Base-by-base conservation (phyloP, 2,113 vertebrate genomes). In the Neodontobutis hainanensis region DNA sequence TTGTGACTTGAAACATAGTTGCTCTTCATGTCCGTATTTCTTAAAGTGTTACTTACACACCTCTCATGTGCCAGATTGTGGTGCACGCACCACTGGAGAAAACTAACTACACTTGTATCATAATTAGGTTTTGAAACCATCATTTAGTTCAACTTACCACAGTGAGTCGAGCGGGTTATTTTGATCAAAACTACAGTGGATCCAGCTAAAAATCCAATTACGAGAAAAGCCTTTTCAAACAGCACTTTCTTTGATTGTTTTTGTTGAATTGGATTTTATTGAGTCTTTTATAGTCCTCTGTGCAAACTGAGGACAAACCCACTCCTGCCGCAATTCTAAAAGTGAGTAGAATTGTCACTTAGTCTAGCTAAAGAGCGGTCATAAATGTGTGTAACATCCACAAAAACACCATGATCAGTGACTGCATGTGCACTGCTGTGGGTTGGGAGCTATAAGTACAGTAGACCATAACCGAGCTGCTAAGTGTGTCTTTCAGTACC, bases 121-220 rank as follows among this genome's bases (percentile, higher is more conserved):
- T 14, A 35, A 35, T 53, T 35, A 53, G 11, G 34, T 35, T 53
- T 12, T 36, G 11, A 32, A 55, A n/a, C 52, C 2, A 53, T 53
- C 16, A 9, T 53, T 53, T 8, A 55, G 27, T 55, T 55, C 19
- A 19, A 19, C 27, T 55, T 36, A 38, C n/a, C 34, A 55, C 52
- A 38, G 12, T 55, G 32, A 53, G 52, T 8, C 34, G 52, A 55
- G 12, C 7, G 10, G 10, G 11, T 61, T 46, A 51, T 36, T 69
- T 61, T 63, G 48, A 67, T 11, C 4, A 42, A 46, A 61, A 61
- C 5, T 11, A 6, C 10, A 38, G 12, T 36, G 6, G 52, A 40
- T 62, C 19, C 27, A 51, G n/a, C 42, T 47, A 73, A 61, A 61
- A 66, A 73, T 8, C 47, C 38, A 80, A 80, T 77, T 77, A 81